Base-by-base conservation (phyloP, 2,113 vertebrate genomes). In the Dunckerocampus dactyliophorus region DNA sequence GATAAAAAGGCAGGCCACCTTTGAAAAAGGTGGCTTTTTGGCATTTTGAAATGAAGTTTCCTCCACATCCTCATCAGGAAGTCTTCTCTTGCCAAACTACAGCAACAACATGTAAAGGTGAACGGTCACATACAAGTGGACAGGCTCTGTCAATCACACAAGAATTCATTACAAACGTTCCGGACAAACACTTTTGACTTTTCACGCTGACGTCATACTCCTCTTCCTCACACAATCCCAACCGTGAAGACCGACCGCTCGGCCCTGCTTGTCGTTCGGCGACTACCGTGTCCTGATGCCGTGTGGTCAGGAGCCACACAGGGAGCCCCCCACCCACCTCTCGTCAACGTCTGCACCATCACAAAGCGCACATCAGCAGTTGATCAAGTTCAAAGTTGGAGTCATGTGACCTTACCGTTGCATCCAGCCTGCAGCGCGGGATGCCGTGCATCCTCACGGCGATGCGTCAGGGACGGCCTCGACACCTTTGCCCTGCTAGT, bases 401-500 rank as follows among this genome's bases (percentile, higher is more conserved):
- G 93, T 93, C 82, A 74, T 60, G 8, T 90, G 84, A 93, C 92
- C 94, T 95, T 95, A 96, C 94, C 95, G 89, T 93, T 91, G 89
- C 73, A 80, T 95, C 93, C 92, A 92, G 93, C 92, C 92, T 90
- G 94, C 89, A 91, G 92, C 87, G 92, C 90, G 93, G 91, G 89
- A 90, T 62, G 62, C 70, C 79, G 12, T 91, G 90, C 88, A 91
- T 94, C 95, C 91, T 97, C 95, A 95, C 92, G 94, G 93, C 92
- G 90, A 94, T 90, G 87, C 93, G 85, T 97, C 96, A 92, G 93
- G 90, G 92, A 92, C 92, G 85, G 92, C 92, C 93, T 95, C 92
- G 85, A 93, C 89, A 91, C 91, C 94, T 91, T 93, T 94, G 88
- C 89, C 95, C 95, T 98, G 97, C 95, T 97, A 94, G 93, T 92